Percentiles rank a stretch among this genome's conserved stretches.
Evolutionary conservation across 2,797 vertebrate species (phyloP).

Genomic region (Chelidonichthys spinosus): DNA sequence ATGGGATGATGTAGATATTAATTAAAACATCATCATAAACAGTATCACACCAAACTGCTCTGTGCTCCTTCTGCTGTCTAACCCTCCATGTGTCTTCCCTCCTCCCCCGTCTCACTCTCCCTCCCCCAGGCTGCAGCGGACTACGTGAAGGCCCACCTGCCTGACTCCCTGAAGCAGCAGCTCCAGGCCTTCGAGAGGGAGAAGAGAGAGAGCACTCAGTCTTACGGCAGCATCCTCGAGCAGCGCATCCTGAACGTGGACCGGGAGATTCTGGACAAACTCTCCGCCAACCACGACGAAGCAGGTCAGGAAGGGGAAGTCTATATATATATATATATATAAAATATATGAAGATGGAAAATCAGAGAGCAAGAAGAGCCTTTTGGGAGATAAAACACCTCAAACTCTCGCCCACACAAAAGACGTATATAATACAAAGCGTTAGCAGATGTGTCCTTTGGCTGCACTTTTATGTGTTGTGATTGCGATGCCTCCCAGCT

Average conservation of each 20-base stretch:
- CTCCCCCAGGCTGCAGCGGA: constrained; percentile 92
- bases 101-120: background rate
- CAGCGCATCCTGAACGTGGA: constrained; percentile 95
- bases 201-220: constrained; percentile 91
- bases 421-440: background rate
- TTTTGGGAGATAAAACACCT: background rate
- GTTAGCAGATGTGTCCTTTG: too few species aligned
- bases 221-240: constrained; percentile 94
- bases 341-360: background rate
- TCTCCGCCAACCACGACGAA: constrained; percentile 95
- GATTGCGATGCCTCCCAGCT: background rate
- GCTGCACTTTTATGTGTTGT: background rate
- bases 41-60: background rate
- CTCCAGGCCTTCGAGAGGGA: constrained; percentile 94
- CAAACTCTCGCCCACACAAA: background rate
- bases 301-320: constrained; percentile 86
- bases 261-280: constrained; percentile 95
- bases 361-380: background rate
- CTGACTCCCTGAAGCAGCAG: constrained; percentile 93
- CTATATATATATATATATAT: too few species aligned
- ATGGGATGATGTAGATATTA: background rate
- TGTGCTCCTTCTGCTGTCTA: background rate
- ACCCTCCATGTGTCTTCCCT: constrained; percentile 6
- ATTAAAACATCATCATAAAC: background rate
- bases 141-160: constrained; percentile 95